Evolutionary conservation across 2,797 vertebrate species (phyloP).

Genomic region (Sebastolobus altivelis): DNA sequence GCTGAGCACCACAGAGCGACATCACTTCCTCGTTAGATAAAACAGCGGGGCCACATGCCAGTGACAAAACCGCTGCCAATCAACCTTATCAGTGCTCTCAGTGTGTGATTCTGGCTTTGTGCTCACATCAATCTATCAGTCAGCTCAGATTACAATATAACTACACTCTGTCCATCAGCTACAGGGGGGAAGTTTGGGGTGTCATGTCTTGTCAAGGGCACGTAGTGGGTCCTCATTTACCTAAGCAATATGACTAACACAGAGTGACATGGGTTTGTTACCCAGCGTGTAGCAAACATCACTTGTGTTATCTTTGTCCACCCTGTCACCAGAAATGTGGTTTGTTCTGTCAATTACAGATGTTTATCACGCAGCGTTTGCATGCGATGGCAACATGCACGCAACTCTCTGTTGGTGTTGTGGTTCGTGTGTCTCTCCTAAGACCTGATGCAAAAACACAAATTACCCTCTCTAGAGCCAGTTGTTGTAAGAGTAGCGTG

Average conservation of each 20-base stretch:
- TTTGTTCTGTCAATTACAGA: slow-evolving; percentile 44
- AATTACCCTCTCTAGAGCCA: too few relatives aligned
- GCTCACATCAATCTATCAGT: slow-evolving; percentile 2
- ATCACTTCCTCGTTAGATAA: slow-evolving; percentile 31
- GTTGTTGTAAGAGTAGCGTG: too few relatives aligned
- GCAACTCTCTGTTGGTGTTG: background rate
- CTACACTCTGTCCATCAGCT: background rate
- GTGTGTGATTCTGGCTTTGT: background rate
- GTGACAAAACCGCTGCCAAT: slow-evolving; percentile 5
- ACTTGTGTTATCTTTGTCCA: slow-evolving; percentile 29
- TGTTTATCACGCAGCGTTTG: slow-evolving; percentile 41
- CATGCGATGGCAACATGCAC: slow-evolving; percentile 9
- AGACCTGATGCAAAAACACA: too few relatives aligned
- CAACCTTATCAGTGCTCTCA: background rate
- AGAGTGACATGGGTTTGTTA: background rate
- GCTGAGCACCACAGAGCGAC: background rate
- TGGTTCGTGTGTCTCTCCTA: too few relatives aligned
- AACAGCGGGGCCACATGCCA: slow-evolving; percentile 10
- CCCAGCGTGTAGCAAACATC: background rate
- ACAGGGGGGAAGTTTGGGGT: background rate
- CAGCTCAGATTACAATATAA: background rate
- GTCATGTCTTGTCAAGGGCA: background rate
- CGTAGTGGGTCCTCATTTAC: background rate
- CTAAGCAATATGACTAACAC: background rate
- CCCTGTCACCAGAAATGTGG: slow-evolving; percentile 40